Base-by-base conservation (phyloP, 2,888 invertebrate genomes). In the Meganola albula region DNA sequence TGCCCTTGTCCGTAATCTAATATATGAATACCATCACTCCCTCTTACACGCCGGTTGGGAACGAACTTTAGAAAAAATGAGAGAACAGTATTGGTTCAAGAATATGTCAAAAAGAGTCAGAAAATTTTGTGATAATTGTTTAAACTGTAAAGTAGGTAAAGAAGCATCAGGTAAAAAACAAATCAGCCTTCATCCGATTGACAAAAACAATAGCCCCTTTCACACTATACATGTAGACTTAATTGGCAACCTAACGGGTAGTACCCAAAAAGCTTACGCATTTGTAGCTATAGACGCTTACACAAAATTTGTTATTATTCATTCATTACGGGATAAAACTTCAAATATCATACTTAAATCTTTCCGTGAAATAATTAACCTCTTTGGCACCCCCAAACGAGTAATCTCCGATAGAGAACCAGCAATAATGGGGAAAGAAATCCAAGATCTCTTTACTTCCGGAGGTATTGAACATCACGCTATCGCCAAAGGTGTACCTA, bases 311-410 rank as follows among this genome's bases (percentile, higher is more conserved):
- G 31, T 24, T 20, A 9, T 41, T 2, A 11, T 40, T 1, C 29
- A 34, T 8, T 36, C 39, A 2, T 14, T 39, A 4, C 14, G 20
- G 9, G 10, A 25, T 4, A 54, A 57, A 40, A 53, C 16, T 16
- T 4, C 16, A 16, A 4, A 5, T 4, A 6, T 6, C 6, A 16
- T 6, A 16, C 4, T 16, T 5, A 16, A 16, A 5, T 4, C 16
- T 6, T 16, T 16, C 4, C 4, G 6, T 4, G 16, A 16, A 16
- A 5, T 16, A 16, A 39, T 53, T 3, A 46, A 47, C 1, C 8
- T 48, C 3, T 51, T 54, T 31, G 50, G 50, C 0, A 23, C 34
- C 0, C 49, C 48, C 1, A 44, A 44, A 53, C 14, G 43, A 9
- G 30, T 46, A 12, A 27, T 40, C 6, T 40, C 31, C 16, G 41